Evolutionary conservation across 2,113 vertebrate genomes (phyloP).

Genomic region (Osmerus eperlanus): DNA sequence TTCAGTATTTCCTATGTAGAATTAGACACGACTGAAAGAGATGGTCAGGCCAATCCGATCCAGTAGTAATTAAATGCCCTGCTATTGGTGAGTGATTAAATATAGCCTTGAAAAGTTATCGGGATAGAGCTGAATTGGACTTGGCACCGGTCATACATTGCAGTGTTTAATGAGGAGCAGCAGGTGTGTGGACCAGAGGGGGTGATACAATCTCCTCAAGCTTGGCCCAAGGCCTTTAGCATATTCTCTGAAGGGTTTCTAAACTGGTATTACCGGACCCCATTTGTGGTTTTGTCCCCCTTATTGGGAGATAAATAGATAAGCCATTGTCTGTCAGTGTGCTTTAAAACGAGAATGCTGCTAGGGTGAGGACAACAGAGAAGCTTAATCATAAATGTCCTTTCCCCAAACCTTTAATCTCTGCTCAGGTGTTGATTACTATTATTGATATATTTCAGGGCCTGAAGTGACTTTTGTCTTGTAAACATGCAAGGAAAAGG

Average conservation of each 20-base stretch:
- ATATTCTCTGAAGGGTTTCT: neutral
- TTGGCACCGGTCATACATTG: neutral
- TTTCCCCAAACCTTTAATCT: neutral
- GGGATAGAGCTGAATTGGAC: neutral
- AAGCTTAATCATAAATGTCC: neutral
- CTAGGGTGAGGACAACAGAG: neutral
- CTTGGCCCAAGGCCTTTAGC: neutral
- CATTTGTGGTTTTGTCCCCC: neutral
- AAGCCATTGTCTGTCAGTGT: neutral
- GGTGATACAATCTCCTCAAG: neutral
- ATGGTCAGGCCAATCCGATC: neutral
- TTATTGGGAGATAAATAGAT: neutral
- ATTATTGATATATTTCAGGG: neutral
- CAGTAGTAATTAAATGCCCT: neutral
- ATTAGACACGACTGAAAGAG: neutral
- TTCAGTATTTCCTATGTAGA: neutral
- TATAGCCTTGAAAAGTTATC: neutral
- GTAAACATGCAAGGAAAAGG: neutral
- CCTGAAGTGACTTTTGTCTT: neutral
- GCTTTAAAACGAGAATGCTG: neutral
- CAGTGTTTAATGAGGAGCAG: neutral
- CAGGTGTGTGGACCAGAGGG: neutral
- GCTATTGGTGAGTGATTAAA: neutral
- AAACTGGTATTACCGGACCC: neutral
- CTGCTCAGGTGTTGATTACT: neutral